Conservation (phyloP, 2,888 invertebrate species). For the Drosophila fungiperda region DNA sequence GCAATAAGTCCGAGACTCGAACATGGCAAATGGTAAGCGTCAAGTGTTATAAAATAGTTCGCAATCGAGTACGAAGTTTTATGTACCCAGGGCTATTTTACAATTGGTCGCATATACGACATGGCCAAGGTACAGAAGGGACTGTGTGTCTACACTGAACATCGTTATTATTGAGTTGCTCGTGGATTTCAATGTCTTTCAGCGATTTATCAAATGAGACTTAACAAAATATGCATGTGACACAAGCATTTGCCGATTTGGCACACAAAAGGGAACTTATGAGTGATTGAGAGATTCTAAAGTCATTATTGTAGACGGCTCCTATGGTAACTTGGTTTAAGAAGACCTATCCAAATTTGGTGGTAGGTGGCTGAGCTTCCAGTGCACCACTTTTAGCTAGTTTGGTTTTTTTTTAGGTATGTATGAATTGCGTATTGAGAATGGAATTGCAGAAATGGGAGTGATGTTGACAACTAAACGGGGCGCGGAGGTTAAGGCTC, state of each 20-base stretch:
- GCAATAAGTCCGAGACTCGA: slow-evolving; percentile 86
- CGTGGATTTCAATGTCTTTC: not conserved
- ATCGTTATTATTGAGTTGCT: slow-evolving; percentile 87
- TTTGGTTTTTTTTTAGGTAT: slow-evolving; percentile 64
- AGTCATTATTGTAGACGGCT: slow-evolving; percentile 88
- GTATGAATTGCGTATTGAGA: slow-evolving; percentile 85
- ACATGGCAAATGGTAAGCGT: slow-evolving; percentile 86
- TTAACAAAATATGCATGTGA: slow-evolving; percentile 87
- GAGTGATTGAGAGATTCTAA: slow-evolving; percentile 83
- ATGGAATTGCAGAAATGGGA: slow-evolving; percentile 81
- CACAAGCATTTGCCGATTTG: slow-evolving; percentile 89
- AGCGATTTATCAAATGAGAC: slow-evolving; percentile 87
- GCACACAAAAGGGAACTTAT: slow-evolving; percentile 85
- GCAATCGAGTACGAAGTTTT: not conserved
- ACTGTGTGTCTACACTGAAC: slow-evolving; percentile 91
- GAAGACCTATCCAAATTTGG: slow-evolving; percentile 88
- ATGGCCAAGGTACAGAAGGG: slow-evolving; percentile 87
- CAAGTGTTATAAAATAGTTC: slow-evolving; percentile 14
- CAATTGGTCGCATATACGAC: slow-evolving; percentile 87
- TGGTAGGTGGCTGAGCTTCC: slow-evolving; percentile 87
- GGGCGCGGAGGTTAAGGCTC: slow-evolving; percentile 71
- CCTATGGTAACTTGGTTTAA: slow-evolving; percentile 90
- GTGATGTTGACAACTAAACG: slow-evolving; percentile 72
- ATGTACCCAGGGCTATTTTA: slow-evolving; percentile 85
- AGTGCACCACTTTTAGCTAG: slow-evolving; percentile 89